Percentiles rank a stretch among this genome's conserved stretches.
Evolutionary conservation across 2,888 invertebrate species (phyloP).

Genomic region (Odiellus spinosus): DNA sequence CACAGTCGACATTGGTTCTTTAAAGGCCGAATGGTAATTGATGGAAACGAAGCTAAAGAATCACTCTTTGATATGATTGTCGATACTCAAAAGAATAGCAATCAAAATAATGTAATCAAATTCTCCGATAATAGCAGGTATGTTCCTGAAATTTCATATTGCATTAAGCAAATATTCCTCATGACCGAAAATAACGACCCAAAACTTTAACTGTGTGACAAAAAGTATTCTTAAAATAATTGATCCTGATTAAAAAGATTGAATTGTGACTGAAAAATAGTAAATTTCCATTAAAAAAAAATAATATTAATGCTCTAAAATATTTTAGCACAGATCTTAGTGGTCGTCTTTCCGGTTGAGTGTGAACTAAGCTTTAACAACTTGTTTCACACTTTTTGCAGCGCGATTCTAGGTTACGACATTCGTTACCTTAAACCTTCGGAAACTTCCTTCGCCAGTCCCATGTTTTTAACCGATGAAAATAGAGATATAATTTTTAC

Average conservation of each 20-base stretch:
- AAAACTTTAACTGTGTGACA: too few species aligned
- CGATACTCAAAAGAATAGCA: conserved; percentile 66
- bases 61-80: conserved; percentile 86
- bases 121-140: conserved; percentile 93
- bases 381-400: conserved; percentile 27
- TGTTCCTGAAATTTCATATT: too few species aligned
- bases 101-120: conserved; percentile 87
- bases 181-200: too few species aligned
- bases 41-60: conserved; percentile 57
- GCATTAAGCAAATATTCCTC: too few species aligned
- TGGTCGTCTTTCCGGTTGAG: too few species aligned
- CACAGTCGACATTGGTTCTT: conserved; percentile 99
- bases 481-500: conserved; percentile 86
- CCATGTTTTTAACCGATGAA: conserved; percentile 37
- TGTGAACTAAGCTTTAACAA: background rate
- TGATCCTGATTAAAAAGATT: background rate
- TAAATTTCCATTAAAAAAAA: conserved; percentile 1
- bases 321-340: too few species aligned
- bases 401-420: conserved; percentile 70
- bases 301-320: too few species aligned
- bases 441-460: conserved; percentile 46
- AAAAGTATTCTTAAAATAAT: too few species aligned
- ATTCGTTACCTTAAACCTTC: conserved; percentile 51
- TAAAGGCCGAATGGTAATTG: conserved; percentile 65
- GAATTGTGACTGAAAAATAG: background rate